Evolutionary conservation across 2,888 invertebrate species (phyloP), one percentile per base, ranked within the genome.

Genomic region (Diplolepis rosae): DNA sequence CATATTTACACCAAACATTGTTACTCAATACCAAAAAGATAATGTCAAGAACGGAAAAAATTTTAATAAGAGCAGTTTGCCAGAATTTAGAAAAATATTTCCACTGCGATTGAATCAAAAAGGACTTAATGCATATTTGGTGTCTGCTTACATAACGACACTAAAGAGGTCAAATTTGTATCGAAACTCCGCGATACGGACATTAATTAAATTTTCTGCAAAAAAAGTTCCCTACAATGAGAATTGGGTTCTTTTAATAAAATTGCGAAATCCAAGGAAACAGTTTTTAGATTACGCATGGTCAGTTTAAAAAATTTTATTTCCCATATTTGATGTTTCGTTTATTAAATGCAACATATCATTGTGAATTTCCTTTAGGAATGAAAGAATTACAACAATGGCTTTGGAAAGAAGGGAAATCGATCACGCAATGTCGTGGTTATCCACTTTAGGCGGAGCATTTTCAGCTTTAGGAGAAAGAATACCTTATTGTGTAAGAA

Each of bases 391-490:
- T 42, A 87, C 87, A 15, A 76, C 83, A 54, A 88, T 92, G 82
- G 86, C 91, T 4, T 85, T 93, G 90, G 94, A 93, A 77, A 91
- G 92, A 80, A 91, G 93, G 75, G 96, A 96, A 89, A 90, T 95
- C 80, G 96, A 96, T 80, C 92, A 95, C 89, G 92, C 95, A 30
- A 93, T 98, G 91, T 97, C 97, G 18, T 98, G 98, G 97, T 89
- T 99, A 27, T 98, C 98, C 22, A 98, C 99, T 0, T 91, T 99
- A 15, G 99, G 98, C 2, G 98, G 98, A 56, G 98, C 97, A 1
- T 98, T 96, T 89, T 98, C 98, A 1, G 96, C 98, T 0, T 90
- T 99, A 68, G 99, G 98, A 1, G 98, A 98, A 86, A 93, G 95
- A 83, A 95, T 94, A 88, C 90, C 91, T 67, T 90, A 92, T 83